Evolutionary conservation across 2,113 vertebrate genomes (phyloP).

Genomic region (Carollia perspicillata): DNA sequence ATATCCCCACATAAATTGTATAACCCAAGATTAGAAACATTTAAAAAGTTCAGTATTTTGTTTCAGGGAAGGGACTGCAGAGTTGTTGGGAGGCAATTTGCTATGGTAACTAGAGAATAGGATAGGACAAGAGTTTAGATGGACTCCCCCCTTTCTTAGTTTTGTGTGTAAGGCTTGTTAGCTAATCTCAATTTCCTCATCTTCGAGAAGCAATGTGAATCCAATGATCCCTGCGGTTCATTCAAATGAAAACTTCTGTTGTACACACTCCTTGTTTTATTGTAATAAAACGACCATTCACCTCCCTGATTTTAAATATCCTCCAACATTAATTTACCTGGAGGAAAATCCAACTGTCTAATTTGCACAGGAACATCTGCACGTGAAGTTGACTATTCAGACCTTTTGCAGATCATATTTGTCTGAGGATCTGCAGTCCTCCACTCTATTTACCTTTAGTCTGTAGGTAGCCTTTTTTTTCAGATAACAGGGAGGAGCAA

Average conservation of each 20-base stretch:
- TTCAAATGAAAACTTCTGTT: neutral
- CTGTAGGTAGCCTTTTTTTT: constrained; percentile 8
- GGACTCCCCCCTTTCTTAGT: neutral
- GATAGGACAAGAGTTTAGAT: neutral
- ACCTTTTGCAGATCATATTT: neutral
- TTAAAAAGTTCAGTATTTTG: neutral
- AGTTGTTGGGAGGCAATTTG: neutral
- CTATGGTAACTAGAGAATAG: neutral
- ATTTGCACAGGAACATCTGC: neutral
- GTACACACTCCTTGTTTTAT: neutral
- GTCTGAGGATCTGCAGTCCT: neutral
- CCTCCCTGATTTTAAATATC: constrained; percentile 1
- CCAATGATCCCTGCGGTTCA: neutral
- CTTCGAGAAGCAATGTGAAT: neutral
- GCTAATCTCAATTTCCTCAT: neutral
- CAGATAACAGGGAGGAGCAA: neutral
- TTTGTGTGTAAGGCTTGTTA: neutral
- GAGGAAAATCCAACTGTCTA: neutral
- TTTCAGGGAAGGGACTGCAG: neutral
- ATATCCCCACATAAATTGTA: neutral
- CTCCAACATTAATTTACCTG: neutral
- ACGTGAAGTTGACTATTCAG: neutral
- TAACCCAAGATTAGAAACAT: neutral
- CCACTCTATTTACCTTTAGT: neutral
- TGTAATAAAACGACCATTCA: neutral